phyloP scores from a whole-genome alignment of 2,888 invertebrate genomes.

The Zygaena filipendulae region DNA sequence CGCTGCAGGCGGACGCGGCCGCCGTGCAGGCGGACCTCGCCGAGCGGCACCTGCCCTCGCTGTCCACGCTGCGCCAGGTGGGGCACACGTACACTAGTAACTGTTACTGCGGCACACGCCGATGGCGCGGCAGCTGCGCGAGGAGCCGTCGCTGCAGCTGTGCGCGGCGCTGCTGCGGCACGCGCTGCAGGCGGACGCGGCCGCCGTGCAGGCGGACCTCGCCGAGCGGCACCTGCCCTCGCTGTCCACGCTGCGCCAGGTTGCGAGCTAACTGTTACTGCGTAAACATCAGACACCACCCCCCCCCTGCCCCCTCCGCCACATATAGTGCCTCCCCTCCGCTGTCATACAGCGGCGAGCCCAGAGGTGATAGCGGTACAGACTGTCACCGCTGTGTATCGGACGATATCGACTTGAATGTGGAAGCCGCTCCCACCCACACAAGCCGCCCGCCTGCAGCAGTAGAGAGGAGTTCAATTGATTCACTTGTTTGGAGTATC shows the following conservation, averaged over 20 bases:
- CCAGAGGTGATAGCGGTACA: neutral
- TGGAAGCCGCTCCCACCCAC: too few relatives aligned
- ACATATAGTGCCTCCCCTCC: neutral
- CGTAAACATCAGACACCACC: neutral
- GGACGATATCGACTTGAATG: too few relatives aligned
- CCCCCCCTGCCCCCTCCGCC: neutral
- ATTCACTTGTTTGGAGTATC: too few relatives aligned
- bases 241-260: conserved; percentile 88
- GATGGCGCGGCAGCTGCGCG: conserved; percentile 89
- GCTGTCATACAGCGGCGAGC: neutral
- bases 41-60: conserved; percentile 85
- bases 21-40: conserved; percentile 86
- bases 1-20: conserved; percentile 79
- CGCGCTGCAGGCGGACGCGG: conserved; percentile 80
- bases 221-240: conserved; percentile 87
- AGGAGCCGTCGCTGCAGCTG: conserved; percentile 95
- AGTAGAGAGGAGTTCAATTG: too few relatives aligned
- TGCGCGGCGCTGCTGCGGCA: conserved; percentile 89
- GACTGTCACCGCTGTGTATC: too few relatives aligned
- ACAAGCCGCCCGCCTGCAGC: too few relatives aligned
- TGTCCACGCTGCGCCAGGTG: conserved; percentile 91
- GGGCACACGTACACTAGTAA: too few relatives aligned
- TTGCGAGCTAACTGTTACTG: conserved; percentile 23
- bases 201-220: conserved; percentile 84
- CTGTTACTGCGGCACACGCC: conserved; percentile 87